Percentiles rank a stretch among this genome's conserved stretches.
phyloP scores from a whole-genome alignment of 2,888 invertebrate genomes.

The Apotomis turbidana region DNA sequence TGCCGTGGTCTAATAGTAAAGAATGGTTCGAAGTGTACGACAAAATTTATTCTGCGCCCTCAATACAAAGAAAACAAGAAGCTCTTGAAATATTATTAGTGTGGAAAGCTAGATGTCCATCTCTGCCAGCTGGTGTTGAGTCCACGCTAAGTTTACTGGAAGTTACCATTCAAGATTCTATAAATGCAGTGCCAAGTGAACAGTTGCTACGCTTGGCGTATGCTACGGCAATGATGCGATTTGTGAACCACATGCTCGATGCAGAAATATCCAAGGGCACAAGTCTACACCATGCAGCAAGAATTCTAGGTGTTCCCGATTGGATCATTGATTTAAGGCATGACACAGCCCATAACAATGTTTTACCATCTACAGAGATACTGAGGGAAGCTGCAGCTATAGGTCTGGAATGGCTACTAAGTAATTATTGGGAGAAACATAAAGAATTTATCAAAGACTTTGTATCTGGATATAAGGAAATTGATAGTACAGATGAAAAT shows the following conservation, averaged over 20 bases:
- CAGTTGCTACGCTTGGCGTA: conserved; percentile 84
- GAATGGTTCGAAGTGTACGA: conserved; percentile 83
- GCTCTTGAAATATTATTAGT: conserved; percentile 77
- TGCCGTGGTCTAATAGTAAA: conserved; percentile 73
- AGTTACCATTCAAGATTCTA: conserved; percentile 72
- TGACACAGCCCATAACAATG: conserved; percentile 89
- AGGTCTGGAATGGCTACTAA: conserved; percentile 87
- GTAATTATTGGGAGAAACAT: conserved; percentile 86
- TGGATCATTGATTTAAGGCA: conserved; percentile 92
- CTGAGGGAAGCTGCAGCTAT: conserved; percentile 86
- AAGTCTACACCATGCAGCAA: conserved; percentile 84
- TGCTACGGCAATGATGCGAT: conserved; percentile 86
- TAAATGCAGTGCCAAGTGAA: conserved; percentile 56
- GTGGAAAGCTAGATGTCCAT: conserved; percentile 84
- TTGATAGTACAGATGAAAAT: conserved; percentile 54
- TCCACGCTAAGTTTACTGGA: conserved; percentile 84
- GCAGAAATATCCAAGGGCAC: conserved; percentile 79
- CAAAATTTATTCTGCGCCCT: conserved; percentile 66
- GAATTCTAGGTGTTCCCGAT: conserved; percentile 87
- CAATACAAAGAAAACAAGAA: conserved; percentile 58
- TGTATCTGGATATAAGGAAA: conserved; percentile 57
- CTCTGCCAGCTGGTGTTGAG: conserved; percentile 84
- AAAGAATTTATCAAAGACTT: conserved; percentile 76
- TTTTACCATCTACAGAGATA: conserved; percentile 85
- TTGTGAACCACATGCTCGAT: conserved; percentile 86